Percentiles rank a stretch among this genome's conserved stretches.
Conservation (phyloP, 2,888 invertebrate species). For the Beris chalybata region DNA sequence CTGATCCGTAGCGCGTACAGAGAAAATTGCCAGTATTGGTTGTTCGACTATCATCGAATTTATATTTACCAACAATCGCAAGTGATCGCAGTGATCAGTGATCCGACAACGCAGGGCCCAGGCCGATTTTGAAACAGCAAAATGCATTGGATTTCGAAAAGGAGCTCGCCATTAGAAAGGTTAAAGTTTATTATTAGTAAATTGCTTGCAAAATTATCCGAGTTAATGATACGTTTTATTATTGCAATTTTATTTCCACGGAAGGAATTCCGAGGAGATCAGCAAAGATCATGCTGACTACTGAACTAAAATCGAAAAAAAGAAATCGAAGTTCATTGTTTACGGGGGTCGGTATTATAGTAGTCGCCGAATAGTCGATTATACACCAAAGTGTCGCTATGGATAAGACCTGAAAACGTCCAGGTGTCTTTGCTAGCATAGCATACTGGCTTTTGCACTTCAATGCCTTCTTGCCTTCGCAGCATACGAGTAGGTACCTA, state of each 20-base stretch:
- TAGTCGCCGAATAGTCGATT: background rate
- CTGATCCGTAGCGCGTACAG: too few species aligned
- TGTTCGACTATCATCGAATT: too few species aligned
- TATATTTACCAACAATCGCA: too few species aligned
- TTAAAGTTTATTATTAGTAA: constrained; percentile 21
- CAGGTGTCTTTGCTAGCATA: constrained; percentile 27
- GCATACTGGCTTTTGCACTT: constrained; percentile 24
- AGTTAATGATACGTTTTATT: constrained; percentile 29
- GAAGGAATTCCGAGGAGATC: constrained; percentile 16
- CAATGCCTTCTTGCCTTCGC: constrained; percentile 11
- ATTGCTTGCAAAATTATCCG: constrained; percentile 26
- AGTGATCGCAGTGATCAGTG: too few species aligned
- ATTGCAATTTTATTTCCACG: constrained; percentile 28
- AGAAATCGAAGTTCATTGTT: constrained; percentile 33
- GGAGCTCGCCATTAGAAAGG: constrained; percentile 3
- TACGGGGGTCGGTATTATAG: constrained; percentile 17
- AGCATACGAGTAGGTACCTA: too few species aligned
- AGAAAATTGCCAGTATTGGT: too few species aligned
- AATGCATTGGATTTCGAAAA: too few species aligned
- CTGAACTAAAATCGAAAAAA: constrained; percentile 30
- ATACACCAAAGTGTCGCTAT: constrained; percentile 28
- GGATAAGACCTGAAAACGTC: constrained; percentile 23
- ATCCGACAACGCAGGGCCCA: too few species aligned
- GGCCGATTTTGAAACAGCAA: too few species aligned
- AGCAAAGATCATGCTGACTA: constrained; percentile 25